Percentiles rank a stretch among this genome's conserved stretches.
Evolutionary conservation across 2,113 vertebrate genomes (phyloP).

Genomic region (Psilopsiagon aymara): DNA sequence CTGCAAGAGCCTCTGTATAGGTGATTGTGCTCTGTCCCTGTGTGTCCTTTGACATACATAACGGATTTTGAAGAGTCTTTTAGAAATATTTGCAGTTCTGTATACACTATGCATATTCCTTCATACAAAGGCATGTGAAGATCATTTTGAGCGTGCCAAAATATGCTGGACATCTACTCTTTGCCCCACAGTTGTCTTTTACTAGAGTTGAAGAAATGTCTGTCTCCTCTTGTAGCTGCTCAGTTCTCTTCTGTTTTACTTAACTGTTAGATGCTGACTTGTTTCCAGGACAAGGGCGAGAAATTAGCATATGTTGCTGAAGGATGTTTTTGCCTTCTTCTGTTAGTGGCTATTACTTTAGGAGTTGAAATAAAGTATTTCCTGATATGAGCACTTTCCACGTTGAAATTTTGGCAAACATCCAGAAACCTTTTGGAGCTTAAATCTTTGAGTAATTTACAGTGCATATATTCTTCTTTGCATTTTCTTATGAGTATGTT

Average conservation of each 20-base stretch:
- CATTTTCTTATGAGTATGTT: background rate
- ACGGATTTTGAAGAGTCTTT: background rate
- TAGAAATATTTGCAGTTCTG: background rate
- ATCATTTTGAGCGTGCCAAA: background rate
- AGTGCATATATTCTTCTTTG: background rate
- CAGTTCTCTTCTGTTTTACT: background rate
- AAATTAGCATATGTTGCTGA: background rate
- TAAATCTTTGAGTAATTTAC: background rate
- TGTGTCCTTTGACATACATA: background rate
- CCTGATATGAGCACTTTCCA: background rate
- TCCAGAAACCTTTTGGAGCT: background rate
- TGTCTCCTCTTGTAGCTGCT: background rate
- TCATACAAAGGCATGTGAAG: background rate
- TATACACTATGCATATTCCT: background rate
- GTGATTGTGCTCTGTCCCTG: background rate
- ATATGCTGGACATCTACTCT: background rate
- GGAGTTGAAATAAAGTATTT: background rate
- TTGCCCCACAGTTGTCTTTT: background rate
- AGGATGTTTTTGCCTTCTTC: background rate
- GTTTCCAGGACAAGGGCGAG: background rate
- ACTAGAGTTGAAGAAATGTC: background rate
- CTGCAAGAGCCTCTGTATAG: background rate
- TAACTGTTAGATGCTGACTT: background rate
- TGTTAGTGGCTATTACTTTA: background rate
- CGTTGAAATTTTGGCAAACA: conserved; percentile 1